A percentile compares a stretch with the other conserved stretches of the same genome.
phyloP scores from a whole-genome alignment of 2,797 vertebrate genomes.

The Enteromius anoplus region DNA sequence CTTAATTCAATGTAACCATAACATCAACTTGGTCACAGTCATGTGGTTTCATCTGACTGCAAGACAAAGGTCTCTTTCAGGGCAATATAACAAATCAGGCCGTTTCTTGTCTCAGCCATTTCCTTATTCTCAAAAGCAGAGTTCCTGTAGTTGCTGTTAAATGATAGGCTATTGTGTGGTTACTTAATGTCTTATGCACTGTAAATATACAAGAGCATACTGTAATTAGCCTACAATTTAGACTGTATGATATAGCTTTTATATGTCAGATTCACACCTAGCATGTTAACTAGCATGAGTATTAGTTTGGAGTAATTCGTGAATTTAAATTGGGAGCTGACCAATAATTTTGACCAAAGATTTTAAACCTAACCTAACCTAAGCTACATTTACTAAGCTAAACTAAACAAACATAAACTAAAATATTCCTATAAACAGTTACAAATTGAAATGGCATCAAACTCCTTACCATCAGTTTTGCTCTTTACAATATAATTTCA shows the following conservation, averaged over 20 bases:
- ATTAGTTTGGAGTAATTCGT: not conserved
- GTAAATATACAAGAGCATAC: not conserved
- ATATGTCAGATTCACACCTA: not conserved
- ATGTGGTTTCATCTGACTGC: slow-evolving; percentile 60
- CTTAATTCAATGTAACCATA: slow-evolving; percentile 63
- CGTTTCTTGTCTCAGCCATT: slow-evolving; percentile 8
- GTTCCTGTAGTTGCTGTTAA: not conserved
- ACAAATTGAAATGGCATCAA: too few relatives aligned
- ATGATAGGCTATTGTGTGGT: not conserved
- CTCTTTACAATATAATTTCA: too few relatives aligned
- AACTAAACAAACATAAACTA: not conserved
- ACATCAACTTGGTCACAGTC: slow-evolving; percentile 57
- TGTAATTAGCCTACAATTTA: not conserved
- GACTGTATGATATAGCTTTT: not conserved
- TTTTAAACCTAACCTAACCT: not conserved
- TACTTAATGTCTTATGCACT: not conserved
- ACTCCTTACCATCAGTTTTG: too few relatives aligned
- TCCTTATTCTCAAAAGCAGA: not conserved
- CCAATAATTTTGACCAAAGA: not conserved
- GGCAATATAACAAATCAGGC: slow-evolving; percentile 30
- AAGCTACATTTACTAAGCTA: too few relatives aligned
- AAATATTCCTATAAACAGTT: not conserved
- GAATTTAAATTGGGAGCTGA: not conserved
- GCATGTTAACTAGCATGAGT: not conserved
- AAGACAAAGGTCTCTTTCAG: slow-evolving; percentile 59